Evolutionary conservation across 1,140 invertebrate species (phyloP), one percentile per base, ranked within the genome.

Genomic region (Cydia fagiglandana): DNA sequence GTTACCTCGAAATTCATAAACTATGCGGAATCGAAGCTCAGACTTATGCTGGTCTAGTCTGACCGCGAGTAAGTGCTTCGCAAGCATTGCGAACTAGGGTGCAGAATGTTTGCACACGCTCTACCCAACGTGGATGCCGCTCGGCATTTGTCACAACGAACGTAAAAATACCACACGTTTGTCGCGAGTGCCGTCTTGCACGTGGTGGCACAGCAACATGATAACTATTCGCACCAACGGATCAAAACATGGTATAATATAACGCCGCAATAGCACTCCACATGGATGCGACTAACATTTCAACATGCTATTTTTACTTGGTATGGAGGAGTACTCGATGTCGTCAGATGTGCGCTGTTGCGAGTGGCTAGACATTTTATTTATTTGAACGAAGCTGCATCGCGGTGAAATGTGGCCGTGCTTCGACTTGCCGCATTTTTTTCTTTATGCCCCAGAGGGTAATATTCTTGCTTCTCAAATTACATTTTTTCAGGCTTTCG

Each of bases 61-160:
- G n/a, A n/a, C 56, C 56, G 20, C 24, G 56, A n/a, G 17, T 61
- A 24, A 61, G 56, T 24, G 56, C 1, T 24, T 24, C 56, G 56
- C n/a, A 61, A 61, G 56, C 56, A 24, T 61, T 61, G 20, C 56
- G 56, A 61, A 61, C 20, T 17, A 61, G 56, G 9, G 9, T 61
- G 56, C 56, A 61, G 56, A 61, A 61, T 61, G 79, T 77, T 77
- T 64, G 76, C 75, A 70, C 76, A 77, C 78, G 64, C 73, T 34
- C 20, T 74, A 80, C 61, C 20, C 78, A 73, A 66, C 78, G 80
- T 81, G 82, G 77, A 75, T 86, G 86, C 88, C 85, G 84, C 80
- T 78, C 82, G 84, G 73, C 80, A 83, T 84, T 85, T 86, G 83
- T 85, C 85, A 86, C 84, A 85, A 84, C 86, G 82, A 79, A 84